A percentile compares a stretch with the other conserved stretches of the same genome.
phyloP scores from a whole-genome alignment of 2,797 vertebrate genomes.

The Harpagifer antarcticus region DNA sequence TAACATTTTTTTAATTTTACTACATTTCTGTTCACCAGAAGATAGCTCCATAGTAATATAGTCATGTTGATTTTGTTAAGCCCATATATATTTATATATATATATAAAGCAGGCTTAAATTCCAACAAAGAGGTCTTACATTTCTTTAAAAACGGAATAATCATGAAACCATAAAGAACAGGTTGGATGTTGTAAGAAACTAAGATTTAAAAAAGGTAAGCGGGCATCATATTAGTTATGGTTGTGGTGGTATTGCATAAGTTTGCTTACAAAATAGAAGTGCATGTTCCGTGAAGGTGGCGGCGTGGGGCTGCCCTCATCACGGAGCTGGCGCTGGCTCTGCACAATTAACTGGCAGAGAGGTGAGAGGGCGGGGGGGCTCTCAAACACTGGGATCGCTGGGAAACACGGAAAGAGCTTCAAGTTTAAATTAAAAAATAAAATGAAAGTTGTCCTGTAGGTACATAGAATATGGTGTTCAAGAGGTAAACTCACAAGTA shows the following conservation, averaged over 20 bases:
- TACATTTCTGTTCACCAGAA: slow-evolving; percentile 4
- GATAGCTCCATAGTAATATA: neutral
- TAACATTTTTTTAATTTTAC: neutral
- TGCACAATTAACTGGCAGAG: slow-evolving; percentile 95
- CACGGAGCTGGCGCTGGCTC: slow-evolving; percentile 90
- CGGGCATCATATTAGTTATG: neutral
- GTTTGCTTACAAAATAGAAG: slow-evolving; percentile 93
- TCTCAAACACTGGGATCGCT: slow-evolving; percentile 95
- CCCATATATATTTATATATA: no score
- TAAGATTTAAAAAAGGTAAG: neutral
- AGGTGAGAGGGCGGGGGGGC: slow-evolving; percentile 86
- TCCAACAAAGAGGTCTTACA: neutral
- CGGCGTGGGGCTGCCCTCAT: slow-evolving; percentile 78
- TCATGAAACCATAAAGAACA: neutral
- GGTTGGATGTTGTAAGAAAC: neutral
- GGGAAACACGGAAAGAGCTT: neutral
- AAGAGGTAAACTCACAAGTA: slow-evolving; percentile 85
- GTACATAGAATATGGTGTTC: neutral
- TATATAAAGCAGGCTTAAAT: neutral
- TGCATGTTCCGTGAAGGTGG: slow-evolving; percentile 88
- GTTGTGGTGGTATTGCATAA: neutral
- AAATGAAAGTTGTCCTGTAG: neutral
- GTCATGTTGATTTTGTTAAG: neutral
- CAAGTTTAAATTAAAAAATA: neutral
- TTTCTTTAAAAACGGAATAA: neutral